phyloP scores from a whole-genome alignment of 64 coral and sea anemone genomes.

The Pachyseris speciosa region DNA sequence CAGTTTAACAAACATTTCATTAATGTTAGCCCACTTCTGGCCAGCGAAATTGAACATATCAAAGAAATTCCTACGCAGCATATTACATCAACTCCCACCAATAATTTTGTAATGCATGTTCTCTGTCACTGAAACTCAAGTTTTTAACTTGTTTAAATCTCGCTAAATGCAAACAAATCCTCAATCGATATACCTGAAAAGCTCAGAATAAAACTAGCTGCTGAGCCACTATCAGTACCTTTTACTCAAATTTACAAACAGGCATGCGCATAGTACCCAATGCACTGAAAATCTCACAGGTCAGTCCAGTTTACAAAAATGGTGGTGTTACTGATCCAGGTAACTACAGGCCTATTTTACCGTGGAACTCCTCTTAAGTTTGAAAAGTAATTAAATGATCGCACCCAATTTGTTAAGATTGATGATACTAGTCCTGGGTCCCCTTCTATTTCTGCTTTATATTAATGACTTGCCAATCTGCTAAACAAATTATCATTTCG shows the following conservation, averaged over 20 bases:
- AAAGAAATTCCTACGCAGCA: constrained; percentile 51
- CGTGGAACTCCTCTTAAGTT: no score
- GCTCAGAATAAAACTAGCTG: constrained; percentile 55
- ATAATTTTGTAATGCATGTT: constrained; percentile 60
- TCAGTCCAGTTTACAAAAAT: no score
- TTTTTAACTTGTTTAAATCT: background rate
- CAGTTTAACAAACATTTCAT: constrained; percentile 79
- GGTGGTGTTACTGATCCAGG: no score
- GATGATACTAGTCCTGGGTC: no score
- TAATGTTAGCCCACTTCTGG: constrained; percentile 58
- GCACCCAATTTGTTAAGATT: no score
- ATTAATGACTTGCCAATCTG: no score
- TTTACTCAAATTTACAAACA: constrained; percentile 63
- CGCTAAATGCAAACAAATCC: constrained; percentile 58
- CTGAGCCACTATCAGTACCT: constrained; percentile 12
- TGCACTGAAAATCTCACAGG: constrained; percentile 40
- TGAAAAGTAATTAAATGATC: no score
- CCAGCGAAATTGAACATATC: constrained; percentile 12
- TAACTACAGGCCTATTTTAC: no score
- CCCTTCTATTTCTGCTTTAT: no score
- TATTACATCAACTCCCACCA: constrained; percentile 35
- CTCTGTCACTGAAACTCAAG: constrained; percentile 48
- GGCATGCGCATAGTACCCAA: constrained; percentile 38
- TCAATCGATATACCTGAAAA: constrained; percentile 49
- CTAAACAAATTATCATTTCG: no score